Conservation (phyloP, 2,888 invertebrate species). For the Epiperipatus broadwayi region DNA sequence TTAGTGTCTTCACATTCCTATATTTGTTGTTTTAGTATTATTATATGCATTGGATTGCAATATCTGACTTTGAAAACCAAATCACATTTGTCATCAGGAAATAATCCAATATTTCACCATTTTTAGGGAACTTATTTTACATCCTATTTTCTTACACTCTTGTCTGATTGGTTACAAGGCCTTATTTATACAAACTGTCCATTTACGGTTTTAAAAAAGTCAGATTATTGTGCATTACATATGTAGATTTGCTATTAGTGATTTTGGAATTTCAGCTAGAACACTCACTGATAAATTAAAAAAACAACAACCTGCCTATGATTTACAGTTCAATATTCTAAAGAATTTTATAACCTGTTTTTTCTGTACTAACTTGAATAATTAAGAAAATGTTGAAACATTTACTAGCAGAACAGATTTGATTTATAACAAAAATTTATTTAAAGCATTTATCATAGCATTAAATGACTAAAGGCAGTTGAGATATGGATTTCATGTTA, state of each 20-base stretch:
- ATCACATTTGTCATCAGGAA: slow-evolving; percentile 16
- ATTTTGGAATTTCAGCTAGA: slow-evolving; percentile 37
- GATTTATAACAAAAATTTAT: too few relatives aligned
- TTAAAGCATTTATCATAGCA: too few relatives aligned
- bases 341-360: too few relatives aligned
- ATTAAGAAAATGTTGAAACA: too few relatives aligned
- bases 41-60: slow-evolving; percentile 19
- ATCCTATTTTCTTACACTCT: slow-evolving; percentile 36
- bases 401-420: too few relatives aligned
- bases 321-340: slow-evolving; percentile 32
- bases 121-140: slow-evolving; percentile 35
- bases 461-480: too few relatives aligned
- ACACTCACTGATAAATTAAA: slow-evolving; percentile 38
- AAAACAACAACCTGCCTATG: slow-evolving; percentile 33
- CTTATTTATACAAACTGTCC: slow-evolving; percentile 39
- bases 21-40: slow-evolving; percentile 18
- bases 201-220: slow-evolving; percentile 36
- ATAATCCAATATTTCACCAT: slow-evolving; percentile 30
- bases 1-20: too few relatives aligned
- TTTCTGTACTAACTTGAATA: too few relatives aligned
- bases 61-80: slow-evolving; percentile 7
- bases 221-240: slow-evolving; percentile 39
- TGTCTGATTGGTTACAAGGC: slow-evolving; percentile 41
- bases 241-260: slow-evolving; percentile 38
- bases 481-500: too few relatives aligned